Evolutionary conservation across 2,888 invertebrate genomes (phyloP).

Genomic region (Dasypolia templi): DNA sequence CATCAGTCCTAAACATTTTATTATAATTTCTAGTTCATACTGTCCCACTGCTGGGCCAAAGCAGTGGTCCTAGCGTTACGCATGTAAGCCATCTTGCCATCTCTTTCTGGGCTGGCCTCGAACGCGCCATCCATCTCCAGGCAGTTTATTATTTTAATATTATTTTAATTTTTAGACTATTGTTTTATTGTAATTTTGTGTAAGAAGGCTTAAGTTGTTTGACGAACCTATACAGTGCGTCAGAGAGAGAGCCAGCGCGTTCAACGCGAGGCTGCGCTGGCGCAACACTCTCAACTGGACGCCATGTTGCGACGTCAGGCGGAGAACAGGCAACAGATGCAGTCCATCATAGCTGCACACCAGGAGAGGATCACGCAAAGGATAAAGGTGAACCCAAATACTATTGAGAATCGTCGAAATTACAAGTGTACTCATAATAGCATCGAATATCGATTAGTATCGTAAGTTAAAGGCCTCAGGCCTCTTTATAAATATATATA

Average conservation of each 20-base stretch:
- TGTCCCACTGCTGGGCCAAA: not conserved
- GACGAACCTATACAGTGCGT: slow-evolving; percentile 72
- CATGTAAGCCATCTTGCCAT: not conserved
- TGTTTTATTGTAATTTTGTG: not conserved
- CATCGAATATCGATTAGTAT: too few relatives aligned
- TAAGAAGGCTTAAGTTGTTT: too few relatives aligned
- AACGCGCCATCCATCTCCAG: not conserved
- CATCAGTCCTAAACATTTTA: not conserved
- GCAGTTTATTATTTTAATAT: not conserved
- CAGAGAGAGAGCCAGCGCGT: slow-evolving; percentile 86
- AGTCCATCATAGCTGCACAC: slow-evolving; percentile 90
- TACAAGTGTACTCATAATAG: not conserved
- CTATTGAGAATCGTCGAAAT: not conserved
- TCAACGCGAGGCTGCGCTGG: slow-evolving; percentile 88
- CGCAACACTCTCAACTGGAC: slow-evolving; percentile 89
- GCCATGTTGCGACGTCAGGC: slow-evolving; percentile 89
- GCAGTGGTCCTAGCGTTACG: not conserved
- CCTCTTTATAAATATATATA: not conserved
- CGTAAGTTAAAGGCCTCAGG: not conserved
- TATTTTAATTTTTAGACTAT: not conserved
- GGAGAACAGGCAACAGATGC: slow-evolving; percentile 90
- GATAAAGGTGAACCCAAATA: slow-evolving; percentile 84
- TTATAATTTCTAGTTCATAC: slow-evolving; percentile 1
- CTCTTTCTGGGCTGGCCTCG: not conserved
- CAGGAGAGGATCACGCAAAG: slow-evolving; percentile 91